Percentiles rank a stretch among this genome's conserved stretches.
These are phyloP conservation scores for Acanthurus tractus DNA, from an alignment of 2,797 vertebrate species.

Conservation along the genomic window DNA sequence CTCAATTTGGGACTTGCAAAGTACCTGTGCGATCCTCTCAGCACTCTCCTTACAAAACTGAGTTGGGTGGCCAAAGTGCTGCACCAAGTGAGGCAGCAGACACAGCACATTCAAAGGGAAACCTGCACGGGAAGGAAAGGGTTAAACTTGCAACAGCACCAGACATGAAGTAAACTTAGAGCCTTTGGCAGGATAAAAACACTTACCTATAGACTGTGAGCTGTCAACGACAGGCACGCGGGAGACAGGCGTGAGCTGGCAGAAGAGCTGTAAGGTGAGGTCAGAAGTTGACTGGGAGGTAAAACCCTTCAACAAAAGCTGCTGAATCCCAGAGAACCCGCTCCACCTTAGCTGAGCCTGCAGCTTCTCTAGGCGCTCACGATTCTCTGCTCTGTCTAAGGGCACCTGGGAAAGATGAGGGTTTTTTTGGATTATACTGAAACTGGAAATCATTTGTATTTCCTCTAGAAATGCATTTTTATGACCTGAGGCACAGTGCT, in stretches of 20 bases:
- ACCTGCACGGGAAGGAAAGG: conserved; percentile 79
- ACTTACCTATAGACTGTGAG: conserved; percentile 94
- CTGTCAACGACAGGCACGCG: conserved; percentile 95
- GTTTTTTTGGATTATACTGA: too few relatives aligned
- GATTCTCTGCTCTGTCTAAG: conserved; percentile 94
- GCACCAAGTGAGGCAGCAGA: conserved; percentile 97
- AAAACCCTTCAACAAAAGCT: conserved; percentile 97
- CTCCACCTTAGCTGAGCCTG: conserved; percentile 98
- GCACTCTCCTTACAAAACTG: conserved; percentile 98
- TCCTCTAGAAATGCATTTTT: background rate
- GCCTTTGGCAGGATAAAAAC: background rate
- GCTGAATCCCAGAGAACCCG: conserved; percentile 97
- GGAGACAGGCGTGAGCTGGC: conserved; percentile 96
- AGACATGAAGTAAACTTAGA: background rate
- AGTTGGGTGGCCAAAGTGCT: conserved; percentile 95
- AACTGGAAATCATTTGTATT: background rate
- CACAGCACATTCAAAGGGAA: conserved; percentile 98
- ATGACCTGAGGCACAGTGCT: background rate
- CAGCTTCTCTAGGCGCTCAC: conserved; percentile 96
- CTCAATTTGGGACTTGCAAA: background rate
- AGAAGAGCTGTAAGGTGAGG: conserved; percentile 96
- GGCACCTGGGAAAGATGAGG: conserved; percentile 86
- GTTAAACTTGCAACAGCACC: background rate
- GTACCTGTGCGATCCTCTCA: conserved; percentile 97
- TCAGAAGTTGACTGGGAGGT: conserved; percentile 96